Base-by-base conservation (phyloP, 2,888 invertebrate species). In the Ennomos fuscantarius region DNA sequence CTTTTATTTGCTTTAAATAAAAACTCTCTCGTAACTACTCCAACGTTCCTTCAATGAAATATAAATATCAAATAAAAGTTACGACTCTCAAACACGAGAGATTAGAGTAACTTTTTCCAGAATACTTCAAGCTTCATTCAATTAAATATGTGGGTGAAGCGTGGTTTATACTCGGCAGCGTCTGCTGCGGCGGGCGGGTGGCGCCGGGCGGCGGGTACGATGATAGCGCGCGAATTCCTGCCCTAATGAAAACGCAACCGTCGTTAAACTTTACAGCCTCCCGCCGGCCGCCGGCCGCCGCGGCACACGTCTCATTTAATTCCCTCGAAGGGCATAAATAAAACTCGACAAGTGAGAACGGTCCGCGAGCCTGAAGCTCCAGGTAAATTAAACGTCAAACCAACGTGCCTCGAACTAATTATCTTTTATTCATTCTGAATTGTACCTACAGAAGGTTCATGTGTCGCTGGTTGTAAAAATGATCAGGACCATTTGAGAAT, bases 191-290 rank as follows among this genome's bases (percentile, higher is more conserved):
- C 43, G 15, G 35, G 37, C 9, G 13, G 34, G 33, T 24, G 8
- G 12, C 44, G 49, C 11, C 40, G 37, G 57, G 55, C 65, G 64
- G 55, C 59, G 45, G 15, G 48, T 55, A 56, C 48, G 55, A 57
- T 62, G 62, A 62, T 55, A 56, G 37, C 59, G 44, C 48, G 42
- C 37, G 47, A 58, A 60, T 56, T 48, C 57, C 62, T 44, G 36
- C 45, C 15, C 51, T 65, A 65, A 68, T 69, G 64, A 68, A 62
- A 56, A 55, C 53, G 32, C 50, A 51, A 31, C 45, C 50, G 55
- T 51, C 62, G 52, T 67, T 62, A 62, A 59, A 66, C 60, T 71
- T 73, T 65, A 74, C 64, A 61, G 45, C 58, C 63, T 65, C 61
- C 65, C 59, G 61, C 68, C 39, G 48, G 55, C 57, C 59, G 31